These are phyloP conservation scores for Actenoides hombroni DNA, from an alignment of 2,113 vertebrate species.

Conservation along the genomic window DNA sequence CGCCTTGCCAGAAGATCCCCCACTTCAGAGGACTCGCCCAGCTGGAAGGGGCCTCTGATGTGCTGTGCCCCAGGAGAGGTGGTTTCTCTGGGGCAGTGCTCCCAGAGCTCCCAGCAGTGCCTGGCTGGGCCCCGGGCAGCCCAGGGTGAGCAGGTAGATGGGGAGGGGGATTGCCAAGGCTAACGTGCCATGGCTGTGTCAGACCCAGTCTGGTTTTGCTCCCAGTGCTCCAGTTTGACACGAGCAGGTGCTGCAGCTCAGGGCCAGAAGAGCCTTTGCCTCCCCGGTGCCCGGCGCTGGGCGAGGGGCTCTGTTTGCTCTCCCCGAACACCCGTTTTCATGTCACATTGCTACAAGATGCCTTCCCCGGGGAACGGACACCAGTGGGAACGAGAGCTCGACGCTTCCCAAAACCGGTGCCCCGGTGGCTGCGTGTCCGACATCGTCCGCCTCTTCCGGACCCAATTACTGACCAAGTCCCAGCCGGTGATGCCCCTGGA, in stretches of 20 bases:
- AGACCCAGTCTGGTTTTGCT: background rate
- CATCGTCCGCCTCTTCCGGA: accelerated
- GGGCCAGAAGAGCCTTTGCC: background rate
- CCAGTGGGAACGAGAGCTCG: background rate
- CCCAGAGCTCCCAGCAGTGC: background rate
- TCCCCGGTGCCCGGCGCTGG: background rate
- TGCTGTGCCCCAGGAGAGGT: background rate
- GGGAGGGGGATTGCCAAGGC: background rate
- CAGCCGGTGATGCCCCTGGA: background rate
- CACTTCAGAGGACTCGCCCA: background rate
- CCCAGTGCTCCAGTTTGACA: background rate
- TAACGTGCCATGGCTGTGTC: accelerated
- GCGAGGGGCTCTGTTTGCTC: background rate
- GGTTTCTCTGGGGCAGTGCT: background rate
- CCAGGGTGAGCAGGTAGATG: background rate
- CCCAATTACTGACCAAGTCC: background rate
- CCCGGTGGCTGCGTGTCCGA: background rate
- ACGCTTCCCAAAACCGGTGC: background rate
- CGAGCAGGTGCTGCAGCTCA: accelerated
- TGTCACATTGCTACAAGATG: accelerated
- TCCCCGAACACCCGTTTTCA: accelerated
- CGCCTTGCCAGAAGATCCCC: background rate
- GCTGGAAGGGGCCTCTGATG: background rate
- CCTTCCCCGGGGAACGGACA: background rate
- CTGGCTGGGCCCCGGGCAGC: background rate